phyloP scores from a whole-genome alignment of 1,140 invertebrate genomes.

The Drosophila sturtevanti region DNA sequence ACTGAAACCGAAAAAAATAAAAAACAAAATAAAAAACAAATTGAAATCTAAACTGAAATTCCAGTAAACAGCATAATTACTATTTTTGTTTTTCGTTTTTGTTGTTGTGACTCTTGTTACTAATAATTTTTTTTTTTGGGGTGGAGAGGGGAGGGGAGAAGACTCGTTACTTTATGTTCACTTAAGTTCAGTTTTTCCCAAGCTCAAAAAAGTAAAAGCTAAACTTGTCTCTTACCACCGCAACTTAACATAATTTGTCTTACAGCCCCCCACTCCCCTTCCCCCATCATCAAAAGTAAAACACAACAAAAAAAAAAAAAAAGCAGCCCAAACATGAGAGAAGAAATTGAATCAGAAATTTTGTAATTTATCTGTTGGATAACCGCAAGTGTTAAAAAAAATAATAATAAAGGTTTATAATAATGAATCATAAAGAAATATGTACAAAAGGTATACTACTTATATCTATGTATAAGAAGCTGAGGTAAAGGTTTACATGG shows the following conservation, averaged over 20 bases:
- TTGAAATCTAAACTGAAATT: conserved; percentile 13
- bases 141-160: neutral
- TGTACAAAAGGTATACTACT: too few relatives aligned
- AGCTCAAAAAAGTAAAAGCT: conserved; percentile 59
- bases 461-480: too few relatives aligned
- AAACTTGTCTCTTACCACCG: conserved; percentile 31
- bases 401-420: too few relatives aligned
- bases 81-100: conserved; percentile 24
- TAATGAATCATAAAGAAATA: too few relatives aligned
- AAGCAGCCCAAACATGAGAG: neutral
- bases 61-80: conserved; percentile 51
- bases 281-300: neutral
- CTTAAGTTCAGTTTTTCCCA: conserved; percentile 65
- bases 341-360: neutral
- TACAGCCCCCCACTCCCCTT: conserved; percentile 18
- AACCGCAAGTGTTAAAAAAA: neutral
- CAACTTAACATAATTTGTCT: conserved; percentile 42
- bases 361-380: neutral
- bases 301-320: neutral
- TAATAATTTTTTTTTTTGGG: conserved; percentile 11
- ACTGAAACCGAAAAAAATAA: neutral
- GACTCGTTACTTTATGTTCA: conserved; percentile 30
- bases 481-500: too few relatives aligned
- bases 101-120: conserved; percentile 9
- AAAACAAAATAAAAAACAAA: neutral